Evolutionary conservation across 2,888 invertebrate genomes (phyloP).

Genomic region (Zele albiditarsus): DNA sequence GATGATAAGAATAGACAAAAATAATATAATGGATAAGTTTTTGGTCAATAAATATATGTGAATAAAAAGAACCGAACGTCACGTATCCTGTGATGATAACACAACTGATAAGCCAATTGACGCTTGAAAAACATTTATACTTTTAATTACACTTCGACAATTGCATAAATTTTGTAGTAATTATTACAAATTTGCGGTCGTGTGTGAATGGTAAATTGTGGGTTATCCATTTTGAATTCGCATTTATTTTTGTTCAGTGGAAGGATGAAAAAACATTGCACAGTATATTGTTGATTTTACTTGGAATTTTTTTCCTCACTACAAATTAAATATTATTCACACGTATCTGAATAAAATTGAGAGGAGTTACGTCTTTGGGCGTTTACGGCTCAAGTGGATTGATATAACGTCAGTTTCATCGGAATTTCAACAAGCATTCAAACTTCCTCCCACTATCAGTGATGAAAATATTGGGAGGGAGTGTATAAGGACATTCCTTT

Average conservation of each 20-base stretch:
- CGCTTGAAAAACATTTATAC: background rate
- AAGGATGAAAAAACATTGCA: background rate
- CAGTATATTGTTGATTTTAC: background rate
- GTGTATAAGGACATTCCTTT: conserved; percentile 11
- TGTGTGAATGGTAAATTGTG: background rate
- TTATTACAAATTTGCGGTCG: background rate
- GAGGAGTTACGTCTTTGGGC: background rate
- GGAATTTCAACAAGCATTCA: background rate
- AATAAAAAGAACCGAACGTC: background rate
- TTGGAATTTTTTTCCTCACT: background rate
- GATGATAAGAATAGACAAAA: background rate
- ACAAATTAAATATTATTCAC: background rate
- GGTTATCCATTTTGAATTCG: background rate
- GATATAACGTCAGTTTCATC: background rate
- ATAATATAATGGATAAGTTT: background rate
- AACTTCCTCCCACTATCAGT: background rate
- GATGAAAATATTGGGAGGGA: conserved; percentile 2
- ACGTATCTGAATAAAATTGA: background rate
- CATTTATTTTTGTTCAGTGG: background rate
- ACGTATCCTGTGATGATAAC: background rate
- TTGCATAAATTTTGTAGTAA: background rate
- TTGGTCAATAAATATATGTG: background rate
- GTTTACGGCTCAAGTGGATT: background rate
- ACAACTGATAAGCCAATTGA: background rate
- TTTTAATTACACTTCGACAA: background rate